Conservation (phyloP, 1,140 invertebrate species). For the Archegozetes longisetosus region DNA sequence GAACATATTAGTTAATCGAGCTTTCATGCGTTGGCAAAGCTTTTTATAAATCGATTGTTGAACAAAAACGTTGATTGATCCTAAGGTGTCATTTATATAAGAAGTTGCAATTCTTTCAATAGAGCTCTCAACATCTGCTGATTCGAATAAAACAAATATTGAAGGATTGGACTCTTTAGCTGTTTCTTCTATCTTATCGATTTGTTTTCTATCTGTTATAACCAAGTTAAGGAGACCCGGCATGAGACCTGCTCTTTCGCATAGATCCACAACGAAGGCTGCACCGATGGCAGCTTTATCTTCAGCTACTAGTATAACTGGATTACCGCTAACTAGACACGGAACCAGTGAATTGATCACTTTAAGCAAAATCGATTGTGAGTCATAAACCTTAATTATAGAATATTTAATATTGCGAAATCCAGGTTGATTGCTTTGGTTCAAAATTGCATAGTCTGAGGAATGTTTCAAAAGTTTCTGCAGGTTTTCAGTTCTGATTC, state of each 20-base stretch:
- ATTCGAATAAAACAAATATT: not conserved
- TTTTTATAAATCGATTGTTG: not conserved
- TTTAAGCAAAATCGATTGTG: not conserved
- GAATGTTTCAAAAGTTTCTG: not conserved
- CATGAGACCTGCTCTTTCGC: not conserved
- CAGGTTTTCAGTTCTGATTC: not conserved
- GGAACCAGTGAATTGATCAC: not conserved
- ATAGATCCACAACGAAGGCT: not conserved
- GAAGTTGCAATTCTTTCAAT: not conserved
- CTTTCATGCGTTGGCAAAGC: not conserved
- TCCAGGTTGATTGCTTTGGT: not conserved
- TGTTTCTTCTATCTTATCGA: not conserved
- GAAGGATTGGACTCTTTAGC: not conserved
- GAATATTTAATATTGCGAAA: not conserved
- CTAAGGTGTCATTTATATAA: not conserved
- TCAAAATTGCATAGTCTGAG: not conserved
- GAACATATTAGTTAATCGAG: not conserved
- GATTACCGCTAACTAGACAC: not conserved
- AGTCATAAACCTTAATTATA: not conserved
- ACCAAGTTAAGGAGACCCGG: not conserved
- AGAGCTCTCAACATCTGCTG: not conserved
- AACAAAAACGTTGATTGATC: not conserved
- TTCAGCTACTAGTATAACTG: not conserved
- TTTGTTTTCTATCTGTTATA: not conserved
- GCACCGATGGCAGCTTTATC: not conserved